Conservation (phyloP, 1,140 invertebrate species). For the Danaus plexippus region DNA sequence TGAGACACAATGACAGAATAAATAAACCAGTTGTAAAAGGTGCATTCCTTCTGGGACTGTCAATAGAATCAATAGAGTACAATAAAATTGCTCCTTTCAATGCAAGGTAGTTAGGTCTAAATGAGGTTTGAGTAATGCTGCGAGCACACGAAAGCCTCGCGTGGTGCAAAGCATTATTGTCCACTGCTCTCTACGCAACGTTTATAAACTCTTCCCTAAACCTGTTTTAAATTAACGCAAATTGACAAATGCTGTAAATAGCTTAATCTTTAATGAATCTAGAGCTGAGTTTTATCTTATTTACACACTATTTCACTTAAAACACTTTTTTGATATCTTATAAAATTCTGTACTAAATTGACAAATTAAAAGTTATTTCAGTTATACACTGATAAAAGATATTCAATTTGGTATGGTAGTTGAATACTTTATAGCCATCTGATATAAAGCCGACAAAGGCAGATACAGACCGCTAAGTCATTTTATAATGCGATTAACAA, state of each 20-base stretch:
- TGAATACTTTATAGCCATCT: conserved; percentile 39
- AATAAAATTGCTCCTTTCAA: conserved; percentile 66
- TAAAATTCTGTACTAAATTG: conserved; percentile 14
- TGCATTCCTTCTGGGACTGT: conserved; percentile 42
- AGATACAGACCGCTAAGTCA: conserved; percentile 43
- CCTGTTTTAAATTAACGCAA: conserved; percentile 31
- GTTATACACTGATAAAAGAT: conserved; percentile 16
- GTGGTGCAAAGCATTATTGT: conserved; percentile 54
- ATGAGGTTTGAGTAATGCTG: conserved; percentile 67
- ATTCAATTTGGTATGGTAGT: conserved; percentile 18
- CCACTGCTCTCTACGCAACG: conserved; percentile 23
- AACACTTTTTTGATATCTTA: neutral
- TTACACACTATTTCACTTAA: conserved; percentile 1
- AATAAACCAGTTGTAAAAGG: conserved; percentile 39
- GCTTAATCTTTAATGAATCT: conserved; percentile 11
- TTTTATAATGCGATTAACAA: conserved; percentile 65
- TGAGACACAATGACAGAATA: conserved; percentile 41
- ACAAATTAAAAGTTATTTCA: conserved; percentile 17
- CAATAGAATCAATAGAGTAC: conserved; percentile 63
- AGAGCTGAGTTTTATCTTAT: conserved; percentile 1
- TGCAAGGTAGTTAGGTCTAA: conserved; percentile 62
- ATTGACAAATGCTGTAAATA: conserved; percentile 18
- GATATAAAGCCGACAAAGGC: conserved; percentile 52
- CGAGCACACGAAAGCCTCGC: conserved; percentile 53
- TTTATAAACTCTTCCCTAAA: conserved; percentile 26